Percentiles rank a stretch among this genome's conserved stretches.
phyloP scores from a whole-genome alignment of 2,113 vertebrate species.

The Chloropsis cyanopogon region DNA sequence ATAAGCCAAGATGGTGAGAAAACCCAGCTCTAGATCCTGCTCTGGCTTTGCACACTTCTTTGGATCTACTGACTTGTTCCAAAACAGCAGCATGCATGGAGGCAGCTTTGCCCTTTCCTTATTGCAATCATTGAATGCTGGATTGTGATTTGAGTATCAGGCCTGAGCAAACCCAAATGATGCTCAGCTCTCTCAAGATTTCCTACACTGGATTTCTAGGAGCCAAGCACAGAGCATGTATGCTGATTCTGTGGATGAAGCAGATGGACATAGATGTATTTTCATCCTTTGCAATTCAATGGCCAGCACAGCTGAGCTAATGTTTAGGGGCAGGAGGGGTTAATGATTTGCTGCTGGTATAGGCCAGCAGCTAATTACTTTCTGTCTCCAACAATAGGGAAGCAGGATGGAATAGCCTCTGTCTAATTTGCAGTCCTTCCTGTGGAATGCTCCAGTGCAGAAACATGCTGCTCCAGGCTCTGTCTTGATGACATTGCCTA shows the following conservation, averaged over 20 bases:
- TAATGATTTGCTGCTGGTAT: conserved; percentile 49
- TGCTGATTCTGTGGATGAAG: not conserved
- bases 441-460: not conserved
- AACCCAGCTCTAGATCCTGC: not conserved
- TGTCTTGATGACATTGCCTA: not conserved
- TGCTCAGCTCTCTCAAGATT: not conserved
- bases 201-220: not conserved
- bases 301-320: conserved; percentile 16
- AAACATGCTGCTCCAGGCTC: not conserved
- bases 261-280: not conserved
- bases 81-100: fast-evolving
- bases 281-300: not conserved
- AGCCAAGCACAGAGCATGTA: fast-evolving
- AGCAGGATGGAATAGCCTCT: conserved; percentile 12
- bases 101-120: not conserved
- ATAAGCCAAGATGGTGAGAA: not conserved
- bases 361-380: conserved; percentile 55
- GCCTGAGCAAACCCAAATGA: not conserved
- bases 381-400: not conserved
- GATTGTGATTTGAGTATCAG: not conserved
- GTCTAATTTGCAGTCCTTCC: conserved; percentile 18
- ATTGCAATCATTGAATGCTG: not conserved
- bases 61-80: not conserved
- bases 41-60: not conserved
- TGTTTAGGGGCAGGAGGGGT: conserved; percentile 38